Base-by-base conservation (phyloP, 2,797 vertebrate species). In the Streptopelia turtur region DNA sequence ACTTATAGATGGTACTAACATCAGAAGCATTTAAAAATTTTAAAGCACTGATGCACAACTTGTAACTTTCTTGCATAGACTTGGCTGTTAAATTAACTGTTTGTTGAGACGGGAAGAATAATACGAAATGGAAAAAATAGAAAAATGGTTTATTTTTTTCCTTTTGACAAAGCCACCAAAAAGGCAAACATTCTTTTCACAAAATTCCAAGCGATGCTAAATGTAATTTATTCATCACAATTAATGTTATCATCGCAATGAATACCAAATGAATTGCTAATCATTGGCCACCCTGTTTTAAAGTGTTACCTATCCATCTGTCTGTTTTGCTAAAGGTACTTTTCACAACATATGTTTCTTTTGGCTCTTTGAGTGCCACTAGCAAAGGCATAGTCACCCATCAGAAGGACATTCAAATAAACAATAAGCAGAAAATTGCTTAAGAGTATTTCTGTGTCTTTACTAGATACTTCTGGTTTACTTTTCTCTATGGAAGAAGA, bases 301-400 rank as follows among this genome's bases (percentile, higher is more conserved):
- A 92, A 89, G 66, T 95, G 89, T 95, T 92, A 96, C 94, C 94
- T 95, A 91, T 94, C 94, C 94, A 96, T 95, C 92, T 95, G 94
- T 95, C 82, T 96, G 89, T 95, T 96, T 97, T 94, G 60, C 70
- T 94, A 86, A 88, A 96, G 89, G 86, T 96, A 91, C 47, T 86
- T 95, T 90, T 94, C 75, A 90, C 41, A 89, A n/a, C 89, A 90
- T 95, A 94, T 95, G 91, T 87, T 94, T 90, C 76, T 89, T 96
- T 90, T 92, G 95, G 82, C 83, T 94, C 76, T 92, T 89, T 70
- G 35, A 90, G 23, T 64, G 64, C 63, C 88, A 64, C 76, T 87
- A 92, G 50, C 61, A 79, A 94, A 88, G 65, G 55, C 57, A 4
- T 16, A 95, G 57, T 72, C 69, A 94, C 72, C 84, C 47, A 81